Evolutionary conservation across 2,113 vertebrate genomes (phyloP), one percentile per base, ranked within the genome.

Genomic region (Oncorhynchus clarkii): DNA sequence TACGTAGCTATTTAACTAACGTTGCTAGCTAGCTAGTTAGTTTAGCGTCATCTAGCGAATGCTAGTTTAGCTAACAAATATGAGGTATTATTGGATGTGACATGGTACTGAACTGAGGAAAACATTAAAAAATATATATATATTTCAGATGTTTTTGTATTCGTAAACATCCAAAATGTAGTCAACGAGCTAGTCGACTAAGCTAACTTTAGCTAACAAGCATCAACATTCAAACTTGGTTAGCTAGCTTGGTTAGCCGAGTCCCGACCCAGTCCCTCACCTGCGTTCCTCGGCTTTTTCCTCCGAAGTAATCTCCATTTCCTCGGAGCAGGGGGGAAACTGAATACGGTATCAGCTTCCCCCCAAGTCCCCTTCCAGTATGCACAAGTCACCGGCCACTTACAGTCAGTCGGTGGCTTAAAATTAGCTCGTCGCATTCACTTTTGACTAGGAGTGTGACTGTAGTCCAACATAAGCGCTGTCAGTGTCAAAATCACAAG

Each of bases 241-340:
- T 45, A 11, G 49, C 14, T n/a, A 68, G 18, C 49, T 39, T 1
- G 26, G 24, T 12, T 75, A 18, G 48, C 26, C 31, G 65, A 26
- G 27, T 67, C 54, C 22, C 45, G 3, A 67, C 45, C 2, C 45
- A 6, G 67, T n/a, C 24, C 75, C 77, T 80, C 76, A 92, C 92
- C 90, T 89, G 85, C 80, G 90, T 69, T 92, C 92, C 68, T 88
- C 87, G 24, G 86, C 84, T 70, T 93, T 89, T 75, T 62, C 82
- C 73, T 91, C 91, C n/a, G 80, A 71, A 29, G 75, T 73, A 1
- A 80, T 77, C 81, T 93, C 92, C 91, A 92, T 92, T 77, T 88
- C 82, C 67, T 24, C 45, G 57, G 22, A 70, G 68, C 80, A 45
- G 57, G 75, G 70, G 20, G 74, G 78, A 81, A 86, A 73, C 59